Base-by-base conservation (phyloP, 2,797 vertebrate species). In the Oreortyx pictus region DNA sequence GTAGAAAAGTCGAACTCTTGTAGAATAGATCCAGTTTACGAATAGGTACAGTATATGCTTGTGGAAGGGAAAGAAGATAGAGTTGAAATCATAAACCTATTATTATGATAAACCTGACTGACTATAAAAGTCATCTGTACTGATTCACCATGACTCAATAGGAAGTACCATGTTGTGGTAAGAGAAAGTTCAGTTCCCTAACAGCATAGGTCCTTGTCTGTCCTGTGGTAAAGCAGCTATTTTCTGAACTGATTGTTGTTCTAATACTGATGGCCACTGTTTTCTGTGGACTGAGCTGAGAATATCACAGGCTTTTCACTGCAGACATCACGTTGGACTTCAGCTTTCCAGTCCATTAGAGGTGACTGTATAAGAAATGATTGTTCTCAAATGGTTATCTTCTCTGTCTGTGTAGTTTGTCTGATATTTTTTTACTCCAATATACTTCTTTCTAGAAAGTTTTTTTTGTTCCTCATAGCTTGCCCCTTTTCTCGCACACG, bases 111-210 rank as follows among this genome's bases (percentile, higher is more conserved):
- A 0, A 61, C 2, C 6, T n/a, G 14, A n/a, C 19, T 54, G 3
- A 25, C 18, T 79, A 41, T 84, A 66, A 35, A 85, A 82, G 12
- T 59, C 79, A 27, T 79, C 92, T 35, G 50, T 24, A 6, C 75
- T 95, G 79, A 71, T 95, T 97, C 59, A 73, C 82, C 8, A 6
- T 54, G 35, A 62, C 70, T 62, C 29, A 47, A 66, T 33, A 73
- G 62, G 67, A 52, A 7, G 16, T 59, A 39, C 14, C 39, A 64
- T 9, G 31, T 73, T 62, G 93, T 72, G 80, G 84, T 93, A 91
- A 97, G 62, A 95, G 86, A 83, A 95, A 96, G 90, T 97, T 97
- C 93, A 93, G 7, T 92, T 93, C 94, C 77, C 62, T 92, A 96
- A 66, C n/a, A 94, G 44, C 24, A 86, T 31, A 94, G 95, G 57